Conservation (phyloP, 2,888 invertebrate species). For the Cerastoderma edule region DNA sequence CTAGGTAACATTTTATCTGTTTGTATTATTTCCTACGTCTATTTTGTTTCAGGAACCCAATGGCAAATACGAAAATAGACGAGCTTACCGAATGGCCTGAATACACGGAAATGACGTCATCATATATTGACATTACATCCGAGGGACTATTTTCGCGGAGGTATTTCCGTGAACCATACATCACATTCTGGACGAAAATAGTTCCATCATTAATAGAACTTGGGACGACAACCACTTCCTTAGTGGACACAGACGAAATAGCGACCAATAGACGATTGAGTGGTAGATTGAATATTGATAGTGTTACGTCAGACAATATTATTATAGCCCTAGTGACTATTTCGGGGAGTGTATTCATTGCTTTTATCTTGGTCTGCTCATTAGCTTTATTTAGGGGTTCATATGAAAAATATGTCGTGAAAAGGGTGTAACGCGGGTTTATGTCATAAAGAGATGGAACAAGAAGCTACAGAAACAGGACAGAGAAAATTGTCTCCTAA, state of each 20-base stretch:
- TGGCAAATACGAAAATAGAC: neutral
- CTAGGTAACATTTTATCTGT: no score
- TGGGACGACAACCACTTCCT: no score
- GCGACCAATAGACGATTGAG: neutral
- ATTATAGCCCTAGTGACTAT: constrained; percentile 27
- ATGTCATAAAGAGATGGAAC: no score
- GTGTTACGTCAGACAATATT: constrained; percentile 29
- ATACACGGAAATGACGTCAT: constrained; percentile 8
- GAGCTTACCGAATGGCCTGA: constrained; percentile 11
- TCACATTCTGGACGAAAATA: constrained; percentile 49
- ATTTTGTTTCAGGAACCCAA: constrained; percentile 34
- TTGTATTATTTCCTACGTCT: no score
- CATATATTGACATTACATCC: constrained; percentile 42
- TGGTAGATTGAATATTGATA: constrained; percentile 15
- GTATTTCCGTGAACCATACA: constrained; percentile 44
- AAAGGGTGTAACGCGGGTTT: constrained; percentile 17
- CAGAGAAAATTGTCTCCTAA: no score
- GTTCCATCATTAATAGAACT: constrained; percentile 32
- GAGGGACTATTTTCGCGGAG: constrained; percentile 13
- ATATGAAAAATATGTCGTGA: constrained; percentile 30
- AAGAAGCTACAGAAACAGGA: no score
- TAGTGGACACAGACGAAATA: neutral
- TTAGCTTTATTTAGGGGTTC: constrained; percentile 32
- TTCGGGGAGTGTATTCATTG: constrained; percentile 22
- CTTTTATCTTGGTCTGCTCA: constrained; percentile 31